Conservation (phyloP, 2,113 vertebrate species). For the Nothobranchius furzeri region DNA sequence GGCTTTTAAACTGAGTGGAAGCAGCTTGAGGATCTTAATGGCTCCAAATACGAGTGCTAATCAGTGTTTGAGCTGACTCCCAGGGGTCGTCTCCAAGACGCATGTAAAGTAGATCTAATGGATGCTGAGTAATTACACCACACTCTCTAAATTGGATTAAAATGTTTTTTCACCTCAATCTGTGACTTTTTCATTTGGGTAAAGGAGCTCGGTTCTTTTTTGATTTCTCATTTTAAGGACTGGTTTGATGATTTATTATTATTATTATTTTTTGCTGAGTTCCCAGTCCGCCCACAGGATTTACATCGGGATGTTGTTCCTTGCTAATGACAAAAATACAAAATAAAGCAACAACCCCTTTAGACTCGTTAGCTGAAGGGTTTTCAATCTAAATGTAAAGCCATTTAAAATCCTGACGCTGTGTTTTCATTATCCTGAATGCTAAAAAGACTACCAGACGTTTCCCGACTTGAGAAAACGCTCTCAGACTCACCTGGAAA, state of each 20-base stretch:
- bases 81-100: slow-evolving; percentile 16
- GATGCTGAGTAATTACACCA: slow-evolving; percentile 1
- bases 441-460: too few species aligned
- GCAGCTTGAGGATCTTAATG: slow-evolving; percentile 32
- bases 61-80: slow-evolving; percentile 17
- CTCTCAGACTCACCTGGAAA: background rate
- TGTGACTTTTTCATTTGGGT: slow-evolving; percentile 6
- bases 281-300: too few species aligned
- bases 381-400: too few species aligned
- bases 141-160: background rate
- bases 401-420: too few species aligned
- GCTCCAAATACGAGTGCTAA: slow-evolving; percentile 19
- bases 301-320: too few species aligned
- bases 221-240: background rate
- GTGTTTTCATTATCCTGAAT: too few species aligned
- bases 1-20: slow-evolving; percentile 27
- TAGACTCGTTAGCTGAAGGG: too few species aligned
- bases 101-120: slow-evolving; percentile 9
- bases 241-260: too few species aligned
- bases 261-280: too few species aligned
- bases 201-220: background rate
- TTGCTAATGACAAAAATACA: too few species aligned
- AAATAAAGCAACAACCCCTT: too few species aligned
- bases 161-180: slow-evolving; percentile 3
- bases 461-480: background rate